phyloP scores from a whole-genome alignment of 2,888 invertebrate species.

The Tridacna crocea region DNA sequence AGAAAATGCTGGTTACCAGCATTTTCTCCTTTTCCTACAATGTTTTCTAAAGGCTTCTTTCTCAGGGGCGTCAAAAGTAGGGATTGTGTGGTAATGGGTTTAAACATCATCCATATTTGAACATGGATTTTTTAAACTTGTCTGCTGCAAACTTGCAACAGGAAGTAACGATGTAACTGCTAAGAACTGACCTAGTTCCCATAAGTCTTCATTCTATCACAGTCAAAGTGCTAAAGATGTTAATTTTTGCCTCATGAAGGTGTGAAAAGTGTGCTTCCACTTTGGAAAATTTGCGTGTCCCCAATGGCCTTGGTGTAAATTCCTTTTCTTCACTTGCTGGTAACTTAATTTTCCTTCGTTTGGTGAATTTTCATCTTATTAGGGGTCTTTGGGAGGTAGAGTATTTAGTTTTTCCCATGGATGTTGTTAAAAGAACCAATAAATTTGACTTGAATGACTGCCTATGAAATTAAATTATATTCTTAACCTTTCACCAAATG shows the following conservation, averaged over 20 bases:
- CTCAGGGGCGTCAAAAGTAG: no score
- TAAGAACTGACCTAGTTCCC: conserved; percentile 13
- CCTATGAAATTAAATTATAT: conserved; percentile 35
- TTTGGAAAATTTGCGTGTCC: conserved; percentile 10
- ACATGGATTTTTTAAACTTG: no score
- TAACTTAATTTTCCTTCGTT: conserved; percentile 23
- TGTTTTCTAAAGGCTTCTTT: no score
- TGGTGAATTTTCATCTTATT: conserved; percentile 15
- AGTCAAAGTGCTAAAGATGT: conserved; percentile 16
- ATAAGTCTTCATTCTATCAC: conserved; percentile 5
- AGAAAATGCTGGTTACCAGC: no score
- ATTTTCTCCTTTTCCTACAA: no score
- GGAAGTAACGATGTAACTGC: background rate
- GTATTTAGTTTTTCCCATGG: conserved; percentile 32
- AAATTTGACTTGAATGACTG: conserved; percentile 22
- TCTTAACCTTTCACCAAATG: background rate
- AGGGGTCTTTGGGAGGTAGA: conserved; percentile 35
- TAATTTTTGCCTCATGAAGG: conserved; percentile 31
- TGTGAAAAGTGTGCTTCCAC: conserved; percentile 25
- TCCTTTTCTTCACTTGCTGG: conserved; percentile 10
- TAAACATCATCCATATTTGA: no score
- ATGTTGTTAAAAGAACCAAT: conserved; percentile 24
- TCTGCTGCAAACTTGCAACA: no score
- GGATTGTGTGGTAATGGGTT: no score
- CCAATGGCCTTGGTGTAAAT: conserved; percentile 30